phyloP scores from a whole-genome alignment of 1,140 invertebrate genomes.

The Eupeodes corollae region DNA sequence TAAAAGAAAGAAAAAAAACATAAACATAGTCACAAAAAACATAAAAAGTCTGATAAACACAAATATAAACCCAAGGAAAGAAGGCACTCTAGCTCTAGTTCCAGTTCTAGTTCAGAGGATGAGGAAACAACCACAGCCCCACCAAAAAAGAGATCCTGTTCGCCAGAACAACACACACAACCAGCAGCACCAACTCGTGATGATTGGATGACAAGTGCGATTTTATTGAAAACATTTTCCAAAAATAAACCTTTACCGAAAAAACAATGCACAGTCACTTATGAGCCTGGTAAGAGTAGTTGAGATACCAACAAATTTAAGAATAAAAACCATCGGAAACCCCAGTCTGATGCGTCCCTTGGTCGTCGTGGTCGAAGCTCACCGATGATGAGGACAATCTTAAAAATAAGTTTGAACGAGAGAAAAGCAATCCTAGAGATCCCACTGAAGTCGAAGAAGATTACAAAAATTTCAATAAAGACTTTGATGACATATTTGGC shows the following conservation, averaged over 20 bases:
- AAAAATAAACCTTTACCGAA: slow-evolving; percentile 37
- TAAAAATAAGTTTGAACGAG: slow-evolving; percentile 77
- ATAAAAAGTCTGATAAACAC: slow-evolving; percentile 8
- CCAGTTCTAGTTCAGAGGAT: no score
- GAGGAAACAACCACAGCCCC: neutral
- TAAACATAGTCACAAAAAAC: no score
- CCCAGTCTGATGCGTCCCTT: slow-evolving; percentile 60
- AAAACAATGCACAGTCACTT: slow-evolving; percentile 44
- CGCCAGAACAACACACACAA: no score
- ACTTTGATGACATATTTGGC: slow-evolving; percentile 81
- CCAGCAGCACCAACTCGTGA: slow-evolving; percentile 38
- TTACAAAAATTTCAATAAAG: slow-evolving; percentile 55
- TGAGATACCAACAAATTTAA: slow-evolving; percentile 81
- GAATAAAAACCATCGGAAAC: no score
- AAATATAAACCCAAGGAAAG: slow-evolving; percentile 15
- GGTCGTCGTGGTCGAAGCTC: slow-evolving; percentile 67
- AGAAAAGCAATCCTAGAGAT: slow-evolving; percentile 70
- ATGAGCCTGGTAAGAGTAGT: slow-evolving; percentile 58
- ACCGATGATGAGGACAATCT: slow-evolving; percentile 85
- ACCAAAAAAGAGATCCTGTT: slow-evolving; percentile 3
- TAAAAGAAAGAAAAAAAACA: slow-evolving; percentile 14
- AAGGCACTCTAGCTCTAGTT: slow-evolving; percentile 10
- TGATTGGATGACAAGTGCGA: slow-evolving; percentile 45
- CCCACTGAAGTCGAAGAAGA: slow-evolving; percentile 66
- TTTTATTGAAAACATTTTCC: slow-evolving; percentile 39